Base-by-base conservation (phyloP, 2,888 invertebrate species). In the Stegophylla sp. region DNA sequence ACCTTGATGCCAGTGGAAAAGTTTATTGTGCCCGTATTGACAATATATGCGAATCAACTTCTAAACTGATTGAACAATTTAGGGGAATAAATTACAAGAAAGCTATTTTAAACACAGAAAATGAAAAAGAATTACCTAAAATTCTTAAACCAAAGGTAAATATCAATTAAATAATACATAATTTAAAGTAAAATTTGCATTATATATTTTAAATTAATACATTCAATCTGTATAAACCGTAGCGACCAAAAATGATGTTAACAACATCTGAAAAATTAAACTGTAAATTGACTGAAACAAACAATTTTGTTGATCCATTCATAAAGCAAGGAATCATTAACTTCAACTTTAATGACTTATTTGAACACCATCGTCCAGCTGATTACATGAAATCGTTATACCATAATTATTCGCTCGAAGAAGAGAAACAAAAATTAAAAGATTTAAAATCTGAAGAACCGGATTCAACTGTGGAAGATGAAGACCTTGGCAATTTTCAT, bases 1-100 rank as follows among this genome's bases (percentile, higher is more conserved):
- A 61, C 20, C 59, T 79, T 17, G 69, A 79, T 28, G 48, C 69
- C n/a, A 23, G 34, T 5, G 61, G n/a, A 0, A 69, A 79, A 61
- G 13, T 79, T 7, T 79, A 79, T 69, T n/a, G 59, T 48, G 48
- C 1, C 17, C 67, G 77, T 23, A 34, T 79, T 34, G 77, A 79
- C 15, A 61, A 79, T 69, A 20, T 48, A 9, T 34, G 20, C 48
- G 48, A 59, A 61, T 17, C 17, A 20, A 59, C 61, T 12, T 28
- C 2, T 59, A 45, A 17, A 12, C 12, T 79, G 17, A 48, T 69
- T 12, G 77, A 69, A 13, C 9, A 69, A 48, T 59, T 79, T 48
- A 79, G 20, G 48, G 0, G 15, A 15, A 20, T 56, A 3, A 61
- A 79, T 23, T 9, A 3, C 2, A 28, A 20, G 3, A 48, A 20